phyloP scores from a whole-genome alignment of 2,113 vertebrate species.

The Xiphophorus maculatus region DNA sequence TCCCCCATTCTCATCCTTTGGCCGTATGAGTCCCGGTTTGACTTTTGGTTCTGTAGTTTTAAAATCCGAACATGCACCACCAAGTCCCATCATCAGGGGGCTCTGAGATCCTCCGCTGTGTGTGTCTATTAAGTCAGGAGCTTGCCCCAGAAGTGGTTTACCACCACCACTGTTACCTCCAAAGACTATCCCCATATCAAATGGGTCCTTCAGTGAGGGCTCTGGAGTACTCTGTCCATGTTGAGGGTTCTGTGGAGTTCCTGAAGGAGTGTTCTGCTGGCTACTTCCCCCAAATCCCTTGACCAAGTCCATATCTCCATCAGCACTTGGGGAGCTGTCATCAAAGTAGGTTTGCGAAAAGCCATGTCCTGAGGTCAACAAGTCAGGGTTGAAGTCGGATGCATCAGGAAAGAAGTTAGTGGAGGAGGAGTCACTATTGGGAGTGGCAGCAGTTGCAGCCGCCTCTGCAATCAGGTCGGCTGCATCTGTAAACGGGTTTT shows the following conservation, averaged over 20 bases:
- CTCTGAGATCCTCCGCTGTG: conserved; percentile 89
- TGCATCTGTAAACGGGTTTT: conserved; percentile 94
- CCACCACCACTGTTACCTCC: conserved; percentile 75
- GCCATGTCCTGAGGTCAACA: conserved; percentile 87
- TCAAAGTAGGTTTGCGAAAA: conserved; percentile 93
- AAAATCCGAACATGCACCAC: conserved; percentile 65
- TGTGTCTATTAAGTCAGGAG: conserved; percentile 88
- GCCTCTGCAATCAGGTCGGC: conserved; percentile 95
- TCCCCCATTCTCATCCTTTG: conserved; percentile 81
- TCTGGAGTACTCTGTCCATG: conserved; percentile 83
- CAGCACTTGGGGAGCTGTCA: conserved; percentile 94
- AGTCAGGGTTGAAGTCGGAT: conserved; percentile 94
- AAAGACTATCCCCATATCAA: conserved; percentile 81
- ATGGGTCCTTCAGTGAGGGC: conserved; percentile 80
- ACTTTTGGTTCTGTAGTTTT: conserved; percentile 86
- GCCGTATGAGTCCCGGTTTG: conserved; percentile 74
- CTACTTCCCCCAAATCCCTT: conserved; percentile 86
- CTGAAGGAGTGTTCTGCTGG: conserved; percentile 82
- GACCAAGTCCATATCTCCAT: conserved; percentile 92
- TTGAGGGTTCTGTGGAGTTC: conserved; percentile 81
- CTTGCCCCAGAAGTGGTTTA: conserved; percentile 80
- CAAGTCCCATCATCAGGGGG: conserved; percentile 83
- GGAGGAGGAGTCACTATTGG: conserved; percentile 92
- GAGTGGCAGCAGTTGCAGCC: conserved; percentile 87
- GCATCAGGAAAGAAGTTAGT: conserved; percentile 94